Evolutionary conservation across 2,888 invertebrate species (phyloP).

Genomic region (Heliconius cydno): DNA sequence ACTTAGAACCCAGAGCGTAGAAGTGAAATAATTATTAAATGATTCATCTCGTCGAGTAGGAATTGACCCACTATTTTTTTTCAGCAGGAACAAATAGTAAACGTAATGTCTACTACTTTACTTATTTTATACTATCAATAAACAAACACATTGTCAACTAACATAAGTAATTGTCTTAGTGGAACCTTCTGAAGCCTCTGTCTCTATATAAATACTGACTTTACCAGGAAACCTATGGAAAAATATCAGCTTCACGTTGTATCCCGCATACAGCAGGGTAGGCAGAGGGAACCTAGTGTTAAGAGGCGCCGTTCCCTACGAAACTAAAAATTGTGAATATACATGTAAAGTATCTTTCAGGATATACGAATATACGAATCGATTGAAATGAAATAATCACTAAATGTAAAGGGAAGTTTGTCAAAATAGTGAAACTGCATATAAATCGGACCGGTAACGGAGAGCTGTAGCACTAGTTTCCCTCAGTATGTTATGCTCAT

Average conservation of each 20-base stretch:
- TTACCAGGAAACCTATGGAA: constrained; percentile 71
- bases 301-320: too few relatives aligned
- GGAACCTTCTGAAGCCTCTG: constrained; percentile 26
- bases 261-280: too few relatives aligned
- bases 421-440: too few relatives aligned
- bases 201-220: constrained; percentile 56
- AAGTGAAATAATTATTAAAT: too few relatives aligned
- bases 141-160: constrained; percentile 30
- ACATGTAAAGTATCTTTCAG: neutral
- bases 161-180: constrained; percentile 46
- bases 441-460: neutral
- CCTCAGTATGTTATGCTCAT: neutral
- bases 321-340: too few relatives aligned
- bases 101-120: neutral
- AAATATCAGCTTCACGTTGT: too few relatives aligned
- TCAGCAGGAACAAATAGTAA: neutral
- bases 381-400: too few relatives aligned
- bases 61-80: too few relatives aligned
- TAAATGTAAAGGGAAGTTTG: neutral
- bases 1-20: too few relatives aligned
- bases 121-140: neutral
- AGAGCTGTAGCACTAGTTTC: neutral
- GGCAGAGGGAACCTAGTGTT: too few relatives aligned
- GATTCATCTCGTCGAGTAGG: too few relatives aligned
- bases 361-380: too few relatives aligned